Evolutionary conservation across 2,888 invertebrate species (phyloP).

Genomic region (Heliconius erato): DNA sequence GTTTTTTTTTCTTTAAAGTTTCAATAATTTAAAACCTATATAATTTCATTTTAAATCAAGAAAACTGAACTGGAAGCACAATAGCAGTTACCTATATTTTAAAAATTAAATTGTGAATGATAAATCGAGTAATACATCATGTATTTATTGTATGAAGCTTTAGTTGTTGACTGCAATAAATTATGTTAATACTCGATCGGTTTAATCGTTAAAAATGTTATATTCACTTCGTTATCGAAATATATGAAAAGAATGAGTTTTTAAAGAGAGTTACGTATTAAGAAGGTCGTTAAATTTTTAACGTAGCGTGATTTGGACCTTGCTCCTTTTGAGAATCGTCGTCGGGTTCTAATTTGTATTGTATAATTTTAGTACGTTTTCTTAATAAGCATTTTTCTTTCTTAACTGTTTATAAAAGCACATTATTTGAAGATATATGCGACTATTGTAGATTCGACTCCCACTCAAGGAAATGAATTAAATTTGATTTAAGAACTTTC

Average conservation of each 20-base stretch:
- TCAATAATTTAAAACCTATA: background rate
- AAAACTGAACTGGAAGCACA: conserved; percentile 3
- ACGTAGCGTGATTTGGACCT: no score
- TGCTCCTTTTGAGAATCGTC: no score
- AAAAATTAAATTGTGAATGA: conserved; percentile 31
- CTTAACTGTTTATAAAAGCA: no score
- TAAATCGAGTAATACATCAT: conserved; percentile 24
- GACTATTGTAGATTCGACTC: no score
- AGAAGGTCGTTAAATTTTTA: no score
- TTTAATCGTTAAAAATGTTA: conserved; percentile 20
- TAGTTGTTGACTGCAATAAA: conserved; percentile 34
- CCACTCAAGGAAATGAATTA: no score
- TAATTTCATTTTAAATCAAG: conserved; percentile 1
- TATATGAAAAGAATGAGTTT: background rate
- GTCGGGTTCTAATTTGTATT: no score
- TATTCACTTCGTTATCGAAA: background rate
- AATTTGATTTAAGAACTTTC: no score
- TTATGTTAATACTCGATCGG: conserved; percentile 24
- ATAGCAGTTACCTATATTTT: conserved; percentile 13
- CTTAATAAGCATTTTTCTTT: no score
- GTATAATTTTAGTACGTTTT: no score
- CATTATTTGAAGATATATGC: no score
- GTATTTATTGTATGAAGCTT: conserved; percentile 32
- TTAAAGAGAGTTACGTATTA: background rate
- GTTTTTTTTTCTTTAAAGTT: background rate